Conservation (phyloP, 2,888 invertebrate genomes). For the Trissoscelio sp. region DNA sequence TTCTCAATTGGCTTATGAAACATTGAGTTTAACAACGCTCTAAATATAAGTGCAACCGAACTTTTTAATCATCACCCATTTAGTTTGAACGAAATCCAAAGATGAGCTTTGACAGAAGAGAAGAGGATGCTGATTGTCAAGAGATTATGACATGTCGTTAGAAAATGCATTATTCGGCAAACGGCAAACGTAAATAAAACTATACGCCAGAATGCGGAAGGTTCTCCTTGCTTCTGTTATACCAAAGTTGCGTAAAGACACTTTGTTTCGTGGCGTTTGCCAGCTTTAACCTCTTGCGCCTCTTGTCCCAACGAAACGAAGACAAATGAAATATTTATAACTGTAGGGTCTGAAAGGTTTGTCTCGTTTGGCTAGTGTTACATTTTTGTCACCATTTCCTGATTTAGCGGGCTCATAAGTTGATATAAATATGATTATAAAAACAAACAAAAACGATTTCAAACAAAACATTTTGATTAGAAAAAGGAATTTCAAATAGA, state of each 20-base stretch:
- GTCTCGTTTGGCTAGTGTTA: slow-evolving; percentile 20
- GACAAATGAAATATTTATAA: slow-evolving; percentile 63
- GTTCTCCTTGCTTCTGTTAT: slow-evolving; percentile 21
- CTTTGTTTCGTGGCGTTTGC: slow-evolving; percentile 53
- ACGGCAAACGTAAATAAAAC: slow-evolving; percentile 32
- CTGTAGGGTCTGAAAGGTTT: slow-evolving; percentile 41
- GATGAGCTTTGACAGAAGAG: slow-evolving; percentile 16
- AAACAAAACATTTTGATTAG: no score
- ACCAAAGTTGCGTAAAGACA: slow-evolving; percentile 61
- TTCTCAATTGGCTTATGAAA: no score
- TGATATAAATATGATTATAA: no score
- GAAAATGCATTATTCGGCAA: slow-evolving; percentile 31
- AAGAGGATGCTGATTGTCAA: slow-evolving; percentile 8
- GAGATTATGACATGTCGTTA: slow-evolving; percentile 42
- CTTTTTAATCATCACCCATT: slow-evolving; percentile 30
- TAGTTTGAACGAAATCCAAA: slow-evolving; percentile 38
- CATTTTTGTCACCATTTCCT: slow-evolving; percentile 19
- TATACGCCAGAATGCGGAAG: slow-evolving; percentile 51
- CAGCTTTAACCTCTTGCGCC: slow-evolving; percentile 48
- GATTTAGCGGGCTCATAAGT: slow-evolving; percentile 14
- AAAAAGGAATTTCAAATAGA: no score
- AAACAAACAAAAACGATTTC: no score
- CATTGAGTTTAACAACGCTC: not conserved
- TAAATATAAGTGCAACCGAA: slow-evolving; percentile 1
- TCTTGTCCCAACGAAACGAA: slow-evolving; percentile 44